These are phyloP conservation scores for honey bee (Apis mellifera) DNA, from an alignment of 1,140 invertebrate genomes.

Conservation along the genomic window DNA sequence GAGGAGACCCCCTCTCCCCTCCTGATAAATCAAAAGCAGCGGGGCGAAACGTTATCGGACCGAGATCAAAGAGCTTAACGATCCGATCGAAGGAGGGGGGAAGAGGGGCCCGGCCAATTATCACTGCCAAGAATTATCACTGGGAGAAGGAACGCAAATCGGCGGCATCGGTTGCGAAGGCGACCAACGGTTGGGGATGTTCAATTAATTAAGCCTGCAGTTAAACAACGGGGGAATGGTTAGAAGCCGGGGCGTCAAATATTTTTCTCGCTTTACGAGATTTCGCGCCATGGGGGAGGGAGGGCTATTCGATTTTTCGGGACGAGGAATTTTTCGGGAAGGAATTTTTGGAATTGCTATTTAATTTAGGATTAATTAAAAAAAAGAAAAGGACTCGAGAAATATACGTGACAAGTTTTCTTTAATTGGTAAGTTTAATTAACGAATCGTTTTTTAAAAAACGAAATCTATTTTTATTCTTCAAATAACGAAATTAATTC, in stretches of 20 bases:
- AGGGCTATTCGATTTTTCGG: neutral
- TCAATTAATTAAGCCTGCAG: constrained; percentile 20
- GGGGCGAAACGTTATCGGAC: neutral
- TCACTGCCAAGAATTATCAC: neutral
- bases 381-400: too few relatives aligned
- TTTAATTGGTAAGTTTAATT: too few relatives aligned
- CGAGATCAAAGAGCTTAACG: constrained; percentile 26
- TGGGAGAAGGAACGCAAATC: neutral
- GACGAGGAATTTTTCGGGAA: neutral
- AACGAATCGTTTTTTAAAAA: too few relatives aligned
- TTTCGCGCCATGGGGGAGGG: neutral
- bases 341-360: too few relatives aligned
- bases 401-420: too few relatives aligned
- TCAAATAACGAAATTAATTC: too few relatives aligned
- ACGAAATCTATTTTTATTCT: too few relatives aligned
- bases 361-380: too few relatives aligned
- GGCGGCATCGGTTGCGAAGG: too few relatives aligned
- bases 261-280: constrained; percentile 30
- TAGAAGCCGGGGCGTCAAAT: constrained; percentile 7
- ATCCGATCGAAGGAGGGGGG: neutral
- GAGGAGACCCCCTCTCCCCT: neutral
- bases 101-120: neutral
- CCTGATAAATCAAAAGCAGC: neutral
- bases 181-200: neutral
- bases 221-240: neutral